These are phyloP conservation scores for Hyperoplus lanceolatus DNA, from an alignment of 2,797 vertebrate species.

Conservation along the genomic window DNA sequence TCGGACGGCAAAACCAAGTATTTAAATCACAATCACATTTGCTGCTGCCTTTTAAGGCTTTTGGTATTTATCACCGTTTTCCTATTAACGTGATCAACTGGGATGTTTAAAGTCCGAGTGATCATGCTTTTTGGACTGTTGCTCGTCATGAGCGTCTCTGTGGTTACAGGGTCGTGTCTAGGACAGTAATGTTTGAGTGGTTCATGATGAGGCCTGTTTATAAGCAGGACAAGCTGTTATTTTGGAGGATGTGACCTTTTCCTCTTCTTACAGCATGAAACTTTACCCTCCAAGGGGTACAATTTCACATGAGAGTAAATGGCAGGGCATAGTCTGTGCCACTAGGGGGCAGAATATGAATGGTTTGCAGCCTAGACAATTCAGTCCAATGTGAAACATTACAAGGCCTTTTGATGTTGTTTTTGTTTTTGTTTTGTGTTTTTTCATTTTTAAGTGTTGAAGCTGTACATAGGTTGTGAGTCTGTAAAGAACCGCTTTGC, in stretches of 20 bases:
- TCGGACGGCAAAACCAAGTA: conserved; percentile 13
- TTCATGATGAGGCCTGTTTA: conserved; percentile 34
- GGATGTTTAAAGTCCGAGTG: background rate
- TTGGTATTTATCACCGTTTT: conserved; percentile 40
- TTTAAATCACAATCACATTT: conserved; percentile 25
- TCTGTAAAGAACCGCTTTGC: conserved; percentile 51
- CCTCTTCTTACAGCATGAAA: conserved; percentile 45
- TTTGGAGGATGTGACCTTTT: conserved; percentile 61
- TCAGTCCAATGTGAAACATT: conserved; percentile 4
- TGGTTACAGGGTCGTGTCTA: conserved; percentile 6
- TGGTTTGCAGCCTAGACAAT: background rate
- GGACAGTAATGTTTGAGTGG: conserved; percentile 22
- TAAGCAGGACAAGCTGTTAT: conserved; percentile 12
- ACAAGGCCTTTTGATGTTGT: conserved; percentile 49
- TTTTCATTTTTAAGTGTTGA: conserved; percentile 35
- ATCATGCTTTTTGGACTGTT: conserved; percentile 21
- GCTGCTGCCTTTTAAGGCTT: conserved; percentile 22
- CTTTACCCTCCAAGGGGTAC: conserved; percentile 16
- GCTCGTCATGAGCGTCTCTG: background rate
- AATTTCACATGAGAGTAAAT: background rate
- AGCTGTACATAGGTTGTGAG: conserved; percentile 52
- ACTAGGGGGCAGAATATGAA: conserved; percentile 68
- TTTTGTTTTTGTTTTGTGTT: conserved; percentile 25
- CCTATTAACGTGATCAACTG: conserved; percentile 29
- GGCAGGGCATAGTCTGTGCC: conserved; percentile 33